Evolutionary conservation across 2,113 vertebrate species (phyloP), one percentile per base, ranked within the genome.

Genomic region (Phaethon lepturus): DNA sequence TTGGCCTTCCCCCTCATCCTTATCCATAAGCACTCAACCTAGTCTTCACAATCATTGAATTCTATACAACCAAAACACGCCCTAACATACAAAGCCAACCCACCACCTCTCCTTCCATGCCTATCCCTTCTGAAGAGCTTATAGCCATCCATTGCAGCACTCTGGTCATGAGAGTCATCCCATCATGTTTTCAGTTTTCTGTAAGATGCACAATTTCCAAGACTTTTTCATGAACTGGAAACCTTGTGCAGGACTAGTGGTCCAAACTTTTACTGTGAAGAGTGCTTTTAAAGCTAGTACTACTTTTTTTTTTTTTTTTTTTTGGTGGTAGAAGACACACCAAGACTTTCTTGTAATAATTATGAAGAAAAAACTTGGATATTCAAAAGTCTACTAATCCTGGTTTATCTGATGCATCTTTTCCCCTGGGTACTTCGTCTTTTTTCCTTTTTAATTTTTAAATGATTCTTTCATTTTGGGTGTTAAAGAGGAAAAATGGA

Each of bases 381-480:
- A 88, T 67, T 71, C 23, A 67, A 47, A 89, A 73, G 47, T 77
- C 35, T 63, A 55, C 19, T 60, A 29, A 60, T 93, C 49, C 53
- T 58, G 44, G 10, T 71, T 96, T 91, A 82, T 44, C 31, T 80
- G 17, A 66, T 56, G 47, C 47, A 68, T 93, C 85, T 97, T 96
- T 96, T 66, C 31, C 83, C 69, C 79, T 92, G n/a, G 71, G 56
- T 73, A 69, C 60, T 40, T 97, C 40, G 68, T 40, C 1, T 81
- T 95, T 98, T 96, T 96, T 55, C 11, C 20, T 42, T 96, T 97
- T 82, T 86, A 86, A 72, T 96, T 98, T 90, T 92, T 79, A 82
- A n/a, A 78, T 66, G 3, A 73, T 40, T 96, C 49, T 77, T 88
- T 64, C 20, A 77, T 93, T 95, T 67, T 71, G 33, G 2, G 13